Base-by-base conservation (phyloP, 1,140 invertebrate genomes). In the Ips typographus region DNA sequence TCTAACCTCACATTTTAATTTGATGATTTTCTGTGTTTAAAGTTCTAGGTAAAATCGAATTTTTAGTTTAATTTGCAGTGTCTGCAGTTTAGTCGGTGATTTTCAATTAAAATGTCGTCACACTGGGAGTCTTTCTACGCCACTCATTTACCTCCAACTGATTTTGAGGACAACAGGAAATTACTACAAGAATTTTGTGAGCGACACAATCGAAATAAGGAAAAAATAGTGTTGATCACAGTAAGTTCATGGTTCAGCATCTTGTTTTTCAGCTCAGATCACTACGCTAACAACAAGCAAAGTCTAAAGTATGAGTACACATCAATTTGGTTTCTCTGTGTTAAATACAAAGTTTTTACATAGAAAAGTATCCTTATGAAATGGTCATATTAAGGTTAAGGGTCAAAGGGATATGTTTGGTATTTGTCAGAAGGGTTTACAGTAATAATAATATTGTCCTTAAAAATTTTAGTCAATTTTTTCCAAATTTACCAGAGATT, bases 61-160 rank as follows among this genome's bases (percentile, higher is more conserved):
- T 22, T 22, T 22, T 22, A 22, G 22, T 22, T 22, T 22, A 22
- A 22, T 22, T 22, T 22, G 22, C 22, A 22, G 22, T 22, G 22
- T 22, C 22, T 22, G 22, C 22, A 22, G 22, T 22, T 22, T 22
- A 22, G 22, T 22, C 22, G 22, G 22, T 22, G 22, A 58, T 8
- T 8, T 58, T 58, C 38, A 47, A 7, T 8, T 36, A 72, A 72
- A 69, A 87, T 87, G 82, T 81, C 82, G 60, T 82, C 84, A 49
- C 83, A 84, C 40, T 93, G 91, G 90, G 89, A 93, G 82, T 89
- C 92, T 76, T 94, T 93, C 82, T 94, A 91, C 80, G 85, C 87
- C 39, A 87, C 85, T 59, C 89, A 91, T 80, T 82, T 90, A 75
- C 85, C 88, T 42, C 92, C 92, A 37, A 82, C 84, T 8, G 88